Evolutionary conservation across 2,888 invertebrate species (phyloP).

Genomic region (Merodon equestris): DNA sequence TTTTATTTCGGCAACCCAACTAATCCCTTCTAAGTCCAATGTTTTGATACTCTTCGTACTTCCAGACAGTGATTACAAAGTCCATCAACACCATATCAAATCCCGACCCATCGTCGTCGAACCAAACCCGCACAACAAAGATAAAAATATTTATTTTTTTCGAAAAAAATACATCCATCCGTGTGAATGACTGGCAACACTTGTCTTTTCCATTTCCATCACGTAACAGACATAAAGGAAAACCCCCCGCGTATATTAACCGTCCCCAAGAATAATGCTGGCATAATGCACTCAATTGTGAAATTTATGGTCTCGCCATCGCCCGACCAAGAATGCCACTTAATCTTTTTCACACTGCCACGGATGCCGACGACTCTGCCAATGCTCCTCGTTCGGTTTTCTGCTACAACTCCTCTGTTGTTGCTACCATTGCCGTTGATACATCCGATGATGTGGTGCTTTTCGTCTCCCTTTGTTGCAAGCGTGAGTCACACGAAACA

Average conservation of each 20-base stretch:
- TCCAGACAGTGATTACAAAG: too few species aligned
- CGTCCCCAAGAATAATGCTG: slow-evolving; percentile 53
- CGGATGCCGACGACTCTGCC: neutral
- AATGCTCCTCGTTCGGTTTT: slow-evolving; percentile 39
- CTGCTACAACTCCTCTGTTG: slow-evolving; percentile 2
- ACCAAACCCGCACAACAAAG: neutral
- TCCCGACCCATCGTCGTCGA: neutral
- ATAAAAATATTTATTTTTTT: neutral
- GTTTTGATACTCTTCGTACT: too few species aligned
- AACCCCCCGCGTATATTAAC: slow-evolving; percentile 34
- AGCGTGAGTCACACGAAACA: neutral
- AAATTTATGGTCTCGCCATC: slow-evolving; percentile 63
- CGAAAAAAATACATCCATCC: slow-evolving; percentile 1
- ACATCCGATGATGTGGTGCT: neutral
- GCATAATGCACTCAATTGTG: slow-evolving; percentile 68
- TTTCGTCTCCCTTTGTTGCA: neutral
- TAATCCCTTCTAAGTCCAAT: too few species aligned
- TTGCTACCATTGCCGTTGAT: slow-evolving; percentile 5
- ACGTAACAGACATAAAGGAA: slow-evolving; percentile 52
- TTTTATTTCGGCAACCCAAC: too few species aligned
- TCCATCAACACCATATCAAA: too few species aligned
- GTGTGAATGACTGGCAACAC: slow-evolving; percentile 40
- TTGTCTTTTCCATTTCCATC: slow-evolving; percentile 47
- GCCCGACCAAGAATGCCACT: slow-evolving; percentile 61
- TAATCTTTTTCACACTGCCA: slow-evolving; percentile 67